phyloP scores from a whole-genome alignment of 2,888 invertebrate genomes.

The Leptodirus hochenwartii region DNA sequence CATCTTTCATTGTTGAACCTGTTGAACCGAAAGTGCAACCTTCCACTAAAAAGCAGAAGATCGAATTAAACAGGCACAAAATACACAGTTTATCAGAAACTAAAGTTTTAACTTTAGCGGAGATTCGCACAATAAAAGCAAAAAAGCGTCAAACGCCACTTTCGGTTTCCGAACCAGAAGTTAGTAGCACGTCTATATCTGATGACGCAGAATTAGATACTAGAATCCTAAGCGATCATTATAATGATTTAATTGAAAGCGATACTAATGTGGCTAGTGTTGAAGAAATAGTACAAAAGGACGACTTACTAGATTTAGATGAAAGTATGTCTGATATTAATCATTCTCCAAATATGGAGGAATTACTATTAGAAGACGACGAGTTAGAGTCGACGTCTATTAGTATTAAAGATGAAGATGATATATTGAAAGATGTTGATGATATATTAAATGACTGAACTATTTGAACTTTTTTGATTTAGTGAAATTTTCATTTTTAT shows the following conservation, averaged over 20 bases:
- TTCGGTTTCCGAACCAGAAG: constrained; percentile 16
- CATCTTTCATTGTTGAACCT: too few relatives aligned
- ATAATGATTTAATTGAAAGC: neutral
- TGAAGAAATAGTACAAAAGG: constrained; percentile 9
- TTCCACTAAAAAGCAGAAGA: constrained; percentile 5
- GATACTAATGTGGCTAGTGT: constrained; percentile 6
- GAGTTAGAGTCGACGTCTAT: constrained; percentile 18
- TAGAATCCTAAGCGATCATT: neutral
- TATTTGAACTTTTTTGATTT: constrained; percentile 5
- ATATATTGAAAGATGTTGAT: constrained; percentile 27
- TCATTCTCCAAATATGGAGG: constrained; percentile 18
- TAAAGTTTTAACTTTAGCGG: constrained; percentile 1
- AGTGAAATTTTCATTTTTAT: too few relatives aligned
- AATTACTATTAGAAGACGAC: constrained; percentile 22
- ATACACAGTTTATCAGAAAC: too few relatives aligned
- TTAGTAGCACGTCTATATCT: constrained; percentile 17
- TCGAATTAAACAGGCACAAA: too few relatives aligned
- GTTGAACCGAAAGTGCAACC: too few relatives aligned
- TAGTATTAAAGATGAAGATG: constrained; percentile 23
- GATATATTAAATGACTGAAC: constrained; percentile 23
- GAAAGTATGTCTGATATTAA: constrained; percentile 4
- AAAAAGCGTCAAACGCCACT: neutral
- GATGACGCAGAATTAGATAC: constrained; percentile 2
- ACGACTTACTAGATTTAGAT: constrained; percentile 2
- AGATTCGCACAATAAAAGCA: neutral